Evolutionary conservation across 2,888 invertebrate species (phyloP).

Genomic region (Aquatica leii): DNA sequence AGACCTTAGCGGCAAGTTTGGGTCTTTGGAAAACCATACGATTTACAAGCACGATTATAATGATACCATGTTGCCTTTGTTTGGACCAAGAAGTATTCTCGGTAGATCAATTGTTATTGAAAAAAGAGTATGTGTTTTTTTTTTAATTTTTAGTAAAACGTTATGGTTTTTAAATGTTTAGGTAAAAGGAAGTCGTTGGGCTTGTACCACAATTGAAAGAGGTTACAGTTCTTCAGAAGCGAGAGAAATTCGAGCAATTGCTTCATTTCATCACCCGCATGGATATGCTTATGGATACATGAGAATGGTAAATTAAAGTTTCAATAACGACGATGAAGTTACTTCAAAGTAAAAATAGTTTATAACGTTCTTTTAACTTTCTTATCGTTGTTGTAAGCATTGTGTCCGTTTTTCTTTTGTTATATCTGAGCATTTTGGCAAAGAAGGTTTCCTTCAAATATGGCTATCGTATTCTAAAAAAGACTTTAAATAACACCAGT

Average conservation of each 20-base stretch:
- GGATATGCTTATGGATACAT: constrained; percentile 88
- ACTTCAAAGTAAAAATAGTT: too few relatives aligned
- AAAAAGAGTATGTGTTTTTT: constrained; percentile 65
- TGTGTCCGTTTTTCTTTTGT: not conserved
- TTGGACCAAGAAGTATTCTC: constrained; percentile 81
- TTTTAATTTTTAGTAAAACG: not conserved
- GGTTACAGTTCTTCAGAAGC: constrained; percentile 90
- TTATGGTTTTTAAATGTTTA: constrained; percentile 42
- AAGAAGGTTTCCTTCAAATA: too few relatives aligned
- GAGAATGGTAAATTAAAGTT: constrained; percentile 71
- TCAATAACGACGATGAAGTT: too few relatives aligned
- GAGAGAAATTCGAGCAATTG: constrained; percentile 83
- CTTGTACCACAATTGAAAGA: constrained; percentile 84
- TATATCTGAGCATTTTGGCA: too few relatives aligned
- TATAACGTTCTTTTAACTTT: too few relatives aligned
- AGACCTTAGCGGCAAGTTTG: constrained; percentile 87
- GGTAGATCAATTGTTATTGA: constrained; percentile 89
- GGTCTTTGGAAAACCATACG: constrained; percentile 72
- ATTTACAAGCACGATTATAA: constrained; percentile 70
- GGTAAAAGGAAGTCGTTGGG: constrained; percentile 73
- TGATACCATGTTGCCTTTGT: constrained; percentile 83
- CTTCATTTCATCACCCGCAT: constrained; percentile 89
- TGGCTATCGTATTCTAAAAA: too few relatives aligned
- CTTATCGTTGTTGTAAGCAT: too few relatives aligned
- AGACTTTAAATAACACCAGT: too few relatives aligned